Evolutionary conservation across 2,113 vertebrate species (phyloP), one percentile per base, ranked within the genome.

Genomic region (Salminus brasiliensis): DNA sequence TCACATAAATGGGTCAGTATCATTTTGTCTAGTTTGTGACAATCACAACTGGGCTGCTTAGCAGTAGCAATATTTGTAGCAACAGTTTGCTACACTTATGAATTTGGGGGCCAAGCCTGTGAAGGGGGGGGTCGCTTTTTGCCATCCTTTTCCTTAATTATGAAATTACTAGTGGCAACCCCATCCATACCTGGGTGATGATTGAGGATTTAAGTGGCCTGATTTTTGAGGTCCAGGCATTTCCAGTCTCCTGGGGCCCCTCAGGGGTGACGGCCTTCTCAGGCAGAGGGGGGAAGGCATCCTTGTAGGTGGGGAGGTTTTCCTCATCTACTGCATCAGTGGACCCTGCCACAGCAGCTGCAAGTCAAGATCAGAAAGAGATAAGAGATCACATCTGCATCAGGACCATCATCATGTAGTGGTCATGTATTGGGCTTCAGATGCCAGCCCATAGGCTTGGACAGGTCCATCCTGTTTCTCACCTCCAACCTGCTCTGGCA

Each of bases 201-300:
- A 99, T 90, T 15, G 98, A 99, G 74, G 98, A 97, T 92, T 97
- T 98, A 74, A 99, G 96, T 32, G 98, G 96, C 84, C 96, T 95
- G 82, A 99, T 97, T 92, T 97, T 99, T 2, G 86, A 80, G 55
- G 94, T 93, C 98, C 98, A 99, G 89, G 96, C 96, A 65, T 95
- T 97, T 72, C 93, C 71, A 18, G 95, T 93, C 83, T 98, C 97
- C 90, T 95, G 94, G 83, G 93, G 83, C 47, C 92, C 93, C 86
- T 99, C 98, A 88, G 95, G 86, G 86, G 95, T 94, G 59, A 93
- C 91, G 11, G 95, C 91, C 93, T 98, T 99, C 93, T 99, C 98
- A 4, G 97, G 98, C 87, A 99, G 96, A 72, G 98, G 97, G 79
- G 98, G 98, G 89, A 99, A 99, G 90, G 98, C 98, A 87, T 99